Evolutionary conservation across 1,140 invertebrate species (phyloP).

Genomic region (Lysiphlebus fabarum): DNA sequence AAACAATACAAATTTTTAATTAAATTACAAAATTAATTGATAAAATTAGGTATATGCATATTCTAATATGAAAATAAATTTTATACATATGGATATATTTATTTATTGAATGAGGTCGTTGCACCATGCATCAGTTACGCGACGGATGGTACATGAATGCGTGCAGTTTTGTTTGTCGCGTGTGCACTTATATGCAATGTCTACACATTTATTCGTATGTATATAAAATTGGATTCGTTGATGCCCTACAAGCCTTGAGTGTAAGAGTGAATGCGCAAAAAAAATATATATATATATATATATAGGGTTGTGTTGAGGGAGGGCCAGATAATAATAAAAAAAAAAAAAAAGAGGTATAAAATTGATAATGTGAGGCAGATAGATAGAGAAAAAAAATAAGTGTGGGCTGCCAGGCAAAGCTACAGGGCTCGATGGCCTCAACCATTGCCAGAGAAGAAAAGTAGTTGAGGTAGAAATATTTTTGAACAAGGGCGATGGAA

Average conservation of each 20-base stretch:
- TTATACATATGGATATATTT: no score
- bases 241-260: background rate
- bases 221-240: no score
- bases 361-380: background rate
- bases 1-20: conserved; percentile 14
- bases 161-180: conserved; percentile 29
- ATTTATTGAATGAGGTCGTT: conserved; percentile 29
- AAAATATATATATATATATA: conserved; percentile 13
- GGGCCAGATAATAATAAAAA: conserved; percentile 14
- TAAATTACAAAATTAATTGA: no score
- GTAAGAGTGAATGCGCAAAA: background rate
- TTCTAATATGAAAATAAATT: no score
- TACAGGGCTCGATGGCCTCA: no score
- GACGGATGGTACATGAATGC: conserved; percentile 32
- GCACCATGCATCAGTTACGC: conserved; percentile 28
- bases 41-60: no score
- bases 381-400: no score
- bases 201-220: conserved; percentile 12
- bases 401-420: no score
- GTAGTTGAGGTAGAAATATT: no score
- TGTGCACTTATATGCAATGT: conserved; percentile 14
- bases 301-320: background rate
- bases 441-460: no score
- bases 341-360: conserved; percentile 2
- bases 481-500: no score